Base-by-base conservation (phyloP, 2,113 vertebrate genomes). In the Chaetura pelagica region DNA sequence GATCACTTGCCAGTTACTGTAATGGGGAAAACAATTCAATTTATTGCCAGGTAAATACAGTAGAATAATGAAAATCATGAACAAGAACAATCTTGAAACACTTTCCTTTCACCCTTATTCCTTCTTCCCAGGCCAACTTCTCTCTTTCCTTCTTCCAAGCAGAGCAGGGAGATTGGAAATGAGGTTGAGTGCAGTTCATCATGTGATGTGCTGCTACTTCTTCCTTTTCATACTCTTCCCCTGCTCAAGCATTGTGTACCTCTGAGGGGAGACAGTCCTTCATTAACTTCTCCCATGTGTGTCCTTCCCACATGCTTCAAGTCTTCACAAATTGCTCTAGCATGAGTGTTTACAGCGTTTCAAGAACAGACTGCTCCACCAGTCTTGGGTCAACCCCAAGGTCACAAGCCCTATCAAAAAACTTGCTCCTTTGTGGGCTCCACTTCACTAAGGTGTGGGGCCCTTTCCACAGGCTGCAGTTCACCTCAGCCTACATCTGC, bases 181-280 rank as follows among this genome's bases (percentile, higher is more conserved):
- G 24, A 7, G 9, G 4, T 59, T 62, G 10, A 2, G 6, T 10
- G 48, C n/a, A 38, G 10, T 34, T 77, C n/a, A 10, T 71, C 5
- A 26, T 0, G 1, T 1, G 0, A 34, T 73, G n/a, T 69, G 27
- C 30, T 75, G 14, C 14, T 0, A 0, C 6, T 63, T 21, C 42
- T 71, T 58, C 24, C 29, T 49, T 17, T 21, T 52, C 11, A 20
- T 3, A 7, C 4, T 15, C 35, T 69, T 55, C 5, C 8, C 9
- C 4, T 58, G 16, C 10, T 30, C 30, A 42, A 52, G 9, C 1
- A 1, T 75, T 27, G 35, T 7, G 12, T 61, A 4, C 10, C 32
- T 61, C 12, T 12, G 10, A 23, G 0, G 2, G 19, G 7, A 68
- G 4, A 24, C 30, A 69, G 29, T 57, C 6, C 12, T 35, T 30